phyloP scores from a whole-genome alignment of 2,113 vertebrate species.

The Sinocyclocheilus rhinocerous region DNA sequence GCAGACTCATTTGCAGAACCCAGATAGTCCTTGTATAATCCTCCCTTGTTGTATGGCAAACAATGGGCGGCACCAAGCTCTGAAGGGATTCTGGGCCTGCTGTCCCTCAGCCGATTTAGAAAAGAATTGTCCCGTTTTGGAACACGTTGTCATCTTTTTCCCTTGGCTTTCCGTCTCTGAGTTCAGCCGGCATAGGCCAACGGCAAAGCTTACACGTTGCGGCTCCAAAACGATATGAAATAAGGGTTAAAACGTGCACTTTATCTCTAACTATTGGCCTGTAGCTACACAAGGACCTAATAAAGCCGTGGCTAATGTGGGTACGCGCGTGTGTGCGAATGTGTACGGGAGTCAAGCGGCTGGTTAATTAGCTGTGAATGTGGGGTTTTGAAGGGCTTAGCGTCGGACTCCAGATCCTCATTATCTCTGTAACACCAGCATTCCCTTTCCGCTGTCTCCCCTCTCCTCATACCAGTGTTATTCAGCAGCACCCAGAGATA shows the following conservation, averaged over 20 bases:
- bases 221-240: constrained; percentile 19
- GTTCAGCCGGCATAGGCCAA: neutral
- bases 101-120: constrained; percentile 32
- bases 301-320: constrained; percentile 50
- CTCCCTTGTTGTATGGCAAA: constrained; percentile 41
- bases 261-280: constrained; percentile 49
- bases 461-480: constrained; percentile 41
- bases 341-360: constrained; percentile 45
- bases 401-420: constrained; percentile 49
- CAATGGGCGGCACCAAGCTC: constrained; percentile 47
- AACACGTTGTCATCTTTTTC: constrained; percentile 33
- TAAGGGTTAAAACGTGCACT: constrained; percentile 29
- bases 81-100: constrained; percentile 45
- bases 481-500: constrained; percentile 46
- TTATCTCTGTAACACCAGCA: constrained; percentile 51
- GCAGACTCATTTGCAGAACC: constrained; percentile 44
- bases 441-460: constrained; percentile 27
- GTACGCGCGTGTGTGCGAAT: constrained; percentile 39
- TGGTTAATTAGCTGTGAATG: constrained; percentile 54
- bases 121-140: constrained; percentile 26
- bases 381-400: constrained; percentile 53
- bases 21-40: constrained; percentile 49
- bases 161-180: constrained; percentile 7
- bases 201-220: constrained; percentile 4
- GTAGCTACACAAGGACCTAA: constrained; percentile 39